Percentiles rank a stretch among this genome's conserved stretches.
phyloP scores from a whole-genome alignment of 2,113 vertebrate species.

The Aphelocoma coerulescens region DNA sequence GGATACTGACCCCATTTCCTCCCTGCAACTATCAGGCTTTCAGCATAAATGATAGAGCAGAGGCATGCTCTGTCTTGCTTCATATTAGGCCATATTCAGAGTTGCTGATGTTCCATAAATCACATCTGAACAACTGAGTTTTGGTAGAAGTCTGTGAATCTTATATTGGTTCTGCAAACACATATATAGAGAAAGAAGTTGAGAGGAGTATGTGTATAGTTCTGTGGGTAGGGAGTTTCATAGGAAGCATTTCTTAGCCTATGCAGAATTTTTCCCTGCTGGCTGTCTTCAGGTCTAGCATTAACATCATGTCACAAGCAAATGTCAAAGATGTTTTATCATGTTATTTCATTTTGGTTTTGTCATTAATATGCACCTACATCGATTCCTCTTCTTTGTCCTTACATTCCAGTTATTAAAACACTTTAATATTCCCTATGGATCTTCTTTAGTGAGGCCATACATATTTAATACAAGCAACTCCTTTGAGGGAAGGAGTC shows the following conservation, averaged over 20 bases:
- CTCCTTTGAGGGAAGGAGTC: neutral
- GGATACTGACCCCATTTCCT: neutral
- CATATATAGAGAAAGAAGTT: neutral
- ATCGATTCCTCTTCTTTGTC: neutral
- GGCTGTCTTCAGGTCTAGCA: neutral
- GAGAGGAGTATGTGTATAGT: neutral
- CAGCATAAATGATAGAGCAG: neutral
- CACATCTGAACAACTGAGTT: neutral
- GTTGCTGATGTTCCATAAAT: neutral
- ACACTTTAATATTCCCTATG: neutral
- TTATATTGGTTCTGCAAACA: neutral
- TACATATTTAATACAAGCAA: neutral
- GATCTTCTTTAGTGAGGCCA: neutral
- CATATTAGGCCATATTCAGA: neutral
- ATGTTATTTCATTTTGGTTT: neutral
- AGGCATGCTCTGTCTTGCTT: neutral
- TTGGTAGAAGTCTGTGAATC: neutral
- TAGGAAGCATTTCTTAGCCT: neutral
- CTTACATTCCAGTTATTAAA: neutral
- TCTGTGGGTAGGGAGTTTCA: neutral
- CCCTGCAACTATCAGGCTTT: neutral
- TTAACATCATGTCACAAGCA: neutral
- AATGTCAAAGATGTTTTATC: neutral
- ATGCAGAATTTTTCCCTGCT: neutral
- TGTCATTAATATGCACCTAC: neutral